phyloP scores from a whole-genome alignment of 2,888 invertebrate genomes.

The Archaeoteleia sp. region DNA sequence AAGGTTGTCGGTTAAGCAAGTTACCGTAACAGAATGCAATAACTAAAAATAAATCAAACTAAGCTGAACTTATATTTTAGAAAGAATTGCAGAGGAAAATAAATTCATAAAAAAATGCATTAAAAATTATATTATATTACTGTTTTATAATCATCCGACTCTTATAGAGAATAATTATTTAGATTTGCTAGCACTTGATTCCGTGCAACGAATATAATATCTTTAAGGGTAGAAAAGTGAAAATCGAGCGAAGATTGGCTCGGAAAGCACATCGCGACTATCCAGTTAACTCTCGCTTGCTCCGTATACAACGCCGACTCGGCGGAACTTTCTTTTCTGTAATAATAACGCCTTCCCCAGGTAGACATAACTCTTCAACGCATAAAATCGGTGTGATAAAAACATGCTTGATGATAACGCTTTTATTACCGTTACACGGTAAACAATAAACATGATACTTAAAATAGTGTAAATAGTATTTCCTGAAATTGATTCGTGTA shows the following conservation, averaged over 20 bases:
- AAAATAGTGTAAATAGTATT: neutral
- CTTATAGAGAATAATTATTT: slow-evolving; percentile 10
- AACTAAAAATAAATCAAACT: too few species aligned
- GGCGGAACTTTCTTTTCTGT: slow-evolving; percentile 22
- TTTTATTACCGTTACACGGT: slow-evolving; percentile 9
- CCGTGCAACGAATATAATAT: slow-evolving; percentile 1
- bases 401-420: slow-evolving; percentile 10
- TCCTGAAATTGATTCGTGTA: neutral
- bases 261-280: slow-evolving; percentile 22
- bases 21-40: too few species aligned
- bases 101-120: too few species aligned
- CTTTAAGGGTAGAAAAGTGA: slow-evolving; percentile 2
- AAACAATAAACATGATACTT: slow-evolving; percentile 5
- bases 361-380: slow-evolving; percentile 28
- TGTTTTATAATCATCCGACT: slow-evolving; percentile 1
- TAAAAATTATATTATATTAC: neutral
- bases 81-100: too few species aligned
- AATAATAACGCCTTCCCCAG: slow-evolving; percentile 20
- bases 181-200: slow-evolving; percentile 14
- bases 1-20: too few species aligned
- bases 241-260: slow-evolving; percentile 18
- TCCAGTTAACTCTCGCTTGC: slow-evolving; percentile 20
- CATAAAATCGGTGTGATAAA: slow-evolving; percentile 32
- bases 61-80: too few species aligned
- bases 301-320: slow-evolving; percentile 27